Conservation (phyloP, 1,140 invertebrate species). For the Streblospio benedicti region DNA sequence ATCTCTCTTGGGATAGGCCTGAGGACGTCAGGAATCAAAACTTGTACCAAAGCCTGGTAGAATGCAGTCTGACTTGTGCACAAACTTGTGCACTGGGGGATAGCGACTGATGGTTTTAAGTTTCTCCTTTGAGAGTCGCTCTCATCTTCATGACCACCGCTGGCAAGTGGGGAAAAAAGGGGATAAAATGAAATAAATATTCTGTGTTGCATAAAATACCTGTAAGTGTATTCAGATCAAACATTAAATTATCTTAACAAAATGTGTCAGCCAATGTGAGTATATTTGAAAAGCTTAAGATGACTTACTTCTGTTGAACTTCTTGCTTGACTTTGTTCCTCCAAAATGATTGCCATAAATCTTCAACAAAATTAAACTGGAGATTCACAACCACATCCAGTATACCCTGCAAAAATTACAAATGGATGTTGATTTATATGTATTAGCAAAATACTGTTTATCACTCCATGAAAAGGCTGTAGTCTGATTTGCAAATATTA, state of each 20-base stretch:
- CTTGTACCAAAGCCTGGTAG: conserved; percentile 91
- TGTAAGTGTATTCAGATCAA: no score
- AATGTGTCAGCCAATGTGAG: no score
- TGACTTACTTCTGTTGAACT: no score
- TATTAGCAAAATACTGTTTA: no score
- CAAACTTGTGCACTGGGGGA: conserved; percentile 59
- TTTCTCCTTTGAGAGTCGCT: conserved; percentile 47
- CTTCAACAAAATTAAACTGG: conserved; percentile 80
- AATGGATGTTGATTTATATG: no score
- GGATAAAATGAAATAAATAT: no score
- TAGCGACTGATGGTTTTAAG: conserved; percentile 50
- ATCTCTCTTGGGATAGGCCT: conserved; percentile 81
- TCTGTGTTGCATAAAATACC: no score
- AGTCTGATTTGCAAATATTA: no score
- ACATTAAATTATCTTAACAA: no score
- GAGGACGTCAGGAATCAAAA: conserved; percentile 91
- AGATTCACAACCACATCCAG: conserved; percentile 86
- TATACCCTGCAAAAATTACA: conserved; percentile 56
- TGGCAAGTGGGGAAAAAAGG: no score
- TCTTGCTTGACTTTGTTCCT: conserved; percentile 51
- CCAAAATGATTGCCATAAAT: conserved; percentile 87
- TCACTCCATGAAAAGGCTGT: no score
- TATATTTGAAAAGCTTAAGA: no score
- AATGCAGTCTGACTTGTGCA: conserved; percentile 78
- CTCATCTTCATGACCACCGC: conserved; percentile 32